These are phyloP conservation scores for Ditylenchus dipsaci DNA, from an alignment of 1,140 invertebrate species.

Conservation along the genomic window DNA sequence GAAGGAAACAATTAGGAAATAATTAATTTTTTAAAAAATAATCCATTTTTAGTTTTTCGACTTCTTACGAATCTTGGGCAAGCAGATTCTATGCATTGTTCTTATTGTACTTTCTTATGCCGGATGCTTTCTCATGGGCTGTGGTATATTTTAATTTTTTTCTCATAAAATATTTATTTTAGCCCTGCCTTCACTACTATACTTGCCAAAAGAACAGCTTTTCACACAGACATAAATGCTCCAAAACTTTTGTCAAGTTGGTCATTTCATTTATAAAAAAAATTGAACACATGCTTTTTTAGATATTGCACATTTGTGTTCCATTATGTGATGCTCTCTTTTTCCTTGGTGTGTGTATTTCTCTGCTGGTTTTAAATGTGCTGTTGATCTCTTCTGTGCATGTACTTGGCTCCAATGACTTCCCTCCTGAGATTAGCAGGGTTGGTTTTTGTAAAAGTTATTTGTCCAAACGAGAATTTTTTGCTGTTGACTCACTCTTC, in stretches of 20 bases:
- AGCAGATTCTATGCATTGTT: neutral
- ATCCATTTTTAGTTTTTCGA: neutral
- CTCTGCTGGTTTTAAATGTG: conserved; percentile 44
- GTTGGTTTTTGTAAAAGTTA: conserved; percentile 26
- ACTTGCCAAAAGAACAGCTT: conserved; percentile 45
- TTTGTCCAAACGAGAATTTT: no score
- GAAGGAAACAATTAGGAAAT: no score
- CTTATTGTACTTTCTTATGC: conserved; percentile 29
- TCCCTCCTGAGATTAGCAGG: conserved; percentile 48
- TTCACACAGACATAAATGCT: conserved; percentile 45
- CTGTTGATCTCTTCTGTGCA: conserved; percentile 47
- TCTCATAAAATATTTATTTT: no score
- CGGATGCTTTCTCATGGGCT: conserved; percentile 30
- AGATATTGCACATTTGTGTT: conserved; percentile 47
- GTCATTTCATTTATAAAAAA: neutral
- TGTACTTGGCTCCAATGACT: conserved; percentile 42
- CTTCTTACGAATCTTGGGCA: neutral
- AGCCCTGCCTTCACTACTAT: conserved; percentile 48
- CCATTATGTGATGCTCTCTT: conserved; percentile 46
- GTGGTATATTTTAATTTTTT: conserved; percentile 8
- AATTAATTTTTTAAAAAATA: no score
- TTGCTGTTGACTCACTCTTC: no score
- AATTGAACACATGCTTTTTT: conserved; percentile 1
- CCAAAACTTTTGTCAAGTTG: conserved; percentile 44
- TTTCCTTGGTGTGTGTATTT: conserved; percentile 35